phyloP scores from a whole-genome alignment of 2,888 invertebrate genomes.

The Drosophila kambysellisi region DNA sequence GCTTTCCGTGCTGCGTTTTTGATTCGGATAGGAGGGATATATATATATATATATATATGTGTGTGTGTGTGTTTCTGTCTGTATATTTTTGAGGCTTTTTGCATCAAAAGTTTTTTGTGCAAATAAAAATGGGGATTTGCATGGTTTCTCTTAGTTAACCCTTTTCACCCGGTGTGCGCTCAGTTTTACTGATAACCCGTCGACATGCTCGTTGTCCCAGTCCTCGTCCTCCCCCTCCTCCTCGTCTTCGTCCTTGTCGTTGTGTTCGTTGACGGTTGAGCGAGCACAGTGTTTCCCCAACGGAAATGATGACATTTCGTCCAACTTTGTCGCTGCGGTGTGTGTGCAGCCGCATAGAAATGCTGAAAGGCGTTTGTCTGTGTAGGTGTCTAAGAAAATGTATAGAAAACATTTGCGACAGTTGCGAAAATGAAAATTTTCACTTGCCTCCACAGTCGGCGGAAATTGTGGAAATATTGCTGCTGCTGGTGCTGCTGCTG shows the following conservation, averaged over 20 bases:
- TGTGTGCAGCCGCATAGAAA: conserved; percentile 75
- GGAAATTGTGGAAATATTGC: conserved; percentile 74
- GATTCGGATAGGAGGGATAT: conserved; percentile 5
- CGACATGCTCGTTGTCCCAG: conserved; percentile 16
- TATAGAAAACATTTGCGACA: conserved; percentile 55
- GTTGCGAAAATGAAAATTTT: conserved; percentile 71
- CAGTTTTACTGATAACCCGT: conserved; percentile 48
- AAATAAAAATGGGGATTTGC: conserved; percentile 68
- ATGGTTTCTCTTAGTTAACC: conserved; percentile 71
- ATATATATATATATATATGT: not conserved
- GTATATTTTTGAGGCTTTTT: conserved; percentile 24
- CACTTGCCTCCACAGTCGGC: conserved; percentile 45
- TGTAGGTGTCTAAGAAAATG: conserved; percentile 60
- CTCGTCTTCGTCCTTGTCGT: not conserved
- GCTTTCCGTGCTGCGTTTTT: conserved; percentile 21
- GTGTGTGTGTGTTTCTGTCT: not conserved
- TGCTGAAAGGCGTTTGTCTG: conserved; percentile 49
- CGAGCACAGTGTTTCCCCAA: conserved; percentile 64
- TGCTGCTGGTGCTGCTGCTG: conserved; percentile 21
- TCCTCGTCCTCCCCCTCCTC: conserved; percentile 18
- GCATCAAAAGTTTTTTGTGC: conserved; percentile 42
- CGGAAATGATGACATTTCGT: conserved; percentile 83
- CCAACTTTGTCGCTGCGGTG: conserved; percentile 70
- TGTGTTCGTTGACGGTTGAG: conserved; percentile 54
- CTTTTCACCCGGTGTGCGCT: conserved; percentile 48